Conservation (phyloP, 2,113 vertebrate species). For the Lichenostomus cassidix region DNA sequence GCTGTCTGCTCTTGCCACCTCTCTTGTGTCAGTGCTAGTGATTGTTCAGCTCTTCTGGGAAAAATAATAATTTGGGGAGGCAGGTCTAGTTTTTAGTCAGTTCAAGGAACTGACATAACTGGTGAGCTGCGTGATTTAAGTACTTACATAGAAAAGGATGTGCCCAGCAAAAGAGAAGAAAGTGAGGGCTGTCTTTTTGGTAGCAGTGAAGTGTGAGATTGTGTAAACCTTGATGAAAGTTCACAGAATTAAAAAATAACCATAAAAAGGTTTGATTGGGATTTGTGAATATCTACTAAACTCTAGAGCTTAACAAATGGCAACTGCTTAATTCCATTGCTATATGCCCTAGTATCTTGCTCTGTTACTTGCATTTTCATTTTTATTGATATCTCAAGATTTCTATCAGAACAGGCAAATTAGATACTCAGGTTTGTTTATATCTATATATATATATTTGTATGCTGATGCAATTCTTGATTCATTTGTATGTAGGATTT, state of each 20-base stretch:
- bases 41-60: conserved; percentile 2
- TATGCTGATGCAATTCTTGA: not conserved
- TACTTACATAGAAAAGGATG: not conserved
- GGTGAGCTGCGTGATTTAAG: not conserved
- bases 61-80: conserved; percentile 39
- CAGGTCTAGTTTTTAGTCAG: conserved; percentile 11
- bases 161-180: not conserved
- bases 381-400: not conserved
- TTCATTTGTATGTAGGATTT: not conserved
- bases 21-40: conserved; percentile 12
- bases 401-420: not conserved
- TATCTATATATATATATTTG: not conserved
- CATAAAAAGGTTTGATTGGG: not conserved
- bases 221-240: not conserved
- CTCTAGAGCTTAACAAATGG: not conserved
- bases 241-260: not conserved
- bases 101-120: conserved; percentile 37
- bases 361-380: not conserved
- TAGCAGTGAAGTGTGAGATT: not conserved
- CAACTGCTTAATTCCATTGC: not conserved
- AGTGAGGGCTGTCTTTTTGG: not conserved
- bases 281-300: not conserved
- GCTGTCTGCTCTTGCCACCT: conserved; percentile 51
- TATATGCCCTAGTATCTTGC: not conserved
- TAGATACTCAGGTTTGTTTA: not conserved